Base-by-base conservation (phyloP, 2,113 vertebrate species). In the Lanius collurio region DNA sequence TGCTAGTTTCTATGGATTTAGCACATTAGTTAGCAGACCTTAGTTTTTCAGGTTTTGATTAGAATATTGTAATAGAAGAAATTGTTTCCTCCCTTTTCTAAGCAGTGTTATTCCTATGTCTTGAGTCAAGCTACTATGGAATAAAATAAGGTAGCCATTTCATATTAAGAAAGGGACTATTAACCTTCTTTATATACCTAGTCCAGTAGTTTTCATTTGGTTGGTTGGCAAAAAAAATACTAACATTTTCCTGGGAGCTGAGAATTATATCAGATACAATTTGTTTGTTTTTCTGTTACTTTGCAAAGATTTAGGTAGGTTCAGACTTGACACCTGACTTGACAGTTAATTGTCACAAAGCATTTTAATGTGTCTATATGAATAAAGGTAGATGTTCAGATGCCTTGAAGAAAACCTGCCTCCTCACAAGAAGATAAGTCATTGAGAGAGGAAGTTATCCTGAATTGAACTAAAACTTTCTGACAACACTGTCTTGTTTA, bases 51-150 rank as follows among this genome's bases (percentile, higher is more conserved):
- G 44, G 53, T 73, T 97, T 96, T 93, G 37, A 79, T 96, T 93
- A 95, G 91, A 97, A 52, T 94, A 79, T 95, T 74, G 46, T 92
- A 94, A 86, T 87, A 95, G 87, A 85, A 90, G 75, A 37, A 84
- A 90, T 96, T 62, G 84, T 92, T 96, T 90, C 80, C 64, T 96
- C 78, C 65, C 33, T 93, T 94, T 75, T 50, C 60, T 76, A 91
- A 56, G 31, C 75, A 86, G 59, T 67, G 63, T 64, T 67, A 53
- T 62, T 80, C 55, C 83, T 67, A 95, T 21, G 63, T 80, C 88
- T 90, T 65, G 60, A 73, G 89, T 92, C 62, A 83, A 86, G 44
- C 73, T 93, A 75, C 39, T 76, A 30, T 23, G 15, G 47, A 83
- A n/a, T 81, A 84, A 91, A 93, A 79, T 63, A 79, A 90, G 50